Conservation (phyloP, 2,797 vertebrate species). For the Adelosebastes latens region DNA sequence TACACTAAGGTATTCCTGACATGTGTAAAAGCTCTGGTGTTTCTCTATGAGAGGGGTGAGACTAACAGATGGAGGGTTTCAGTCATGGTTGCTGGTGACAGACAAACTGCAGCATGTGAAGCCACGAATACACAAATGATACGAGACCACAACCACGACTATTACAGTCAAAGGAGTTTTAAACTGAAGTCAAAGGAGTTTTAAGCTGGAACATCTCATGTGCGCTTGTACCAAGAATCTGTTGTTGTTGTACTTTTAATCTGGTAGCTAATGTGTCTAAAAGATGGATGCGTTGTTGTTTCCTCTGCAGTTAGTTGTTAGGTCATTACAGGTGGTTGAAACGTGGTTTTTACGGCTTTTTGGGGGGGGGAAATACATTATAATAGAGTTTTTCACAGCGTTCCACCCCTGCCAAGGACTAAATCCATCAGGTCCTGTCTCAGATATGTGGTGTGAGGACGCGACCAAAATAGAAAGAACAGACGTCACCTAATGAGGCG, state of each 20-base stretch:
- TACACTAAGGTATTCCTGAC: background rate
- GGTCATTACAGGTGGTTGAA: background rate
- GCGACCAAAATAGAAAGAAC: background rate
- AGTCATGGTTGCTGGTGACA: constrained; percentile 24
- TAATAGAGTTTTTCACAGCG: too few relatives aligned
- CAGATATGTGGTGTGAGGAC: background rate
- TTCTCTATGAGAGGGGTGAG: background rate
- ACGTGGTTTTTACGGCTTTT: background rate
- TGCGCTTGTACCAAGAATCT: background rate
- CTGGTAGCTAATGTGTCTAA: background rate
- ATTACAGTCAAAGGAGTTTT: background rate
- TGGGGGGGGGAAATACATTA: background rate
- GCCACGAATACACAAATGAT: background rate
- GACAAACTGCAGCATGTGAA: constrained; percentile 37
- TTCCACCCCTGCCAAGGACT: background rate
- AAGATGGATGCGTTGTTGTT: background rate
- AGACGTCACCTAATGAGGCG: background rate
- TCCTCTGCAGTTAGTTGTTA: background rate
- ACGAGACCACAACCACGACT: background rate
- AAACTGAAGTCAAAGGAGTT: background rate
- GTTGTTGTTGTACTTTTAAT: background rate
- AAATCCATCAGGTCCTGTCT: background rate
- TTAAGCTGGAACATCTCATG: background rate
- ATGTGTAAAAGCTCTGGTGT: background rate
- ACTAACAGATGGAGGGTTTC: background rate